phyloP scores from a whole-genome alignment of 2,888 invertebrate species.

The Tiphia femorata region DNA sequence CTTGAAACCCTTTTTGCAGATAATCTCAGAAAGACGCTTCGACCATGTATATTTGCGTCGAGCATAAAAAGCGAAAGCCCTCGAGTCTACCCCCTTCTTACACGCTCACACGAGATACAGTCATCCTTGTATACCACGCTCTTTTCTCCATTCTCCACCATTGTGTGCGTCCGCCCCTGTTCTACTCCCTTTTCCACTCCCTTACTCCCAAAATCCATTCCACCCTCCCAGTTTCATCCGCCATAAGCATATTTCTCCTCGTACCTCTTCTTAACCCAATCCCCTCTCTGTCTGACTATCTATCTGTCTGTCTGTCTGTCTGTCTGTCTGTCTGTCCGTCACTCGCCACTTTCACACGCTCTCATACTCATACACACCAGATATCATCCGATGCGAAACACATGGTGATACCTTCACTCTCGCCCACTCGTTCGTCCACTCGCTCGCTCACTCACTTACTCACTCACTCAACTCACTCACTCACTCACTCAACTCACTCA shows the following conservation, averaged over 20 bases:
- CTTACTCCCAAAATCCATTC: background rate
- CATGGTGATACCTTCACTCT: constrained; percentile 37
- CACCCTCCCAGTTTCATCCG: background rate
- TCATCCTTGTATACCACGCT: constrained; percentile 20
- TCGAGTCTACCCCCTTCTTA: constrained; percentile 35
- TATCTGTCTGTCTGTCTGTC: constrained; percentile 42
- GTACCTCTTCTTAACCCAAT: constrained; percentile 25
- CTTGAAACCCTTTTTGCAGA: constrained; percentile 52
- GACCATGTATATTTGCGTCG: constrained; percentile 43
- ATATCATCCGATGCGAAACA: constrained; percentile 22
- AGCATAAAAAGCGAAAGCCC: constrained; percentile 38
- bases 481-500: constrained; percentile 9
- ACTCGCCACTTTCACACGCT: constrained; percentile 51
- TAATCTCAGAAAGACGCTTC: constrained; percentile 52
- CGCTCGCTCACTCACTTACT: constrained; percentile 20
- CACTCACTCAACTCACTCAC: constrained; percentile 15
- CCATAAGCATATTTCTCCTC: constrained; percentile 12
- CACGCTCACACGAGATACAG: constrained; percentile 46
- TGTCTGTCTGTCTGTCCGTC: constrained; percentile 51
- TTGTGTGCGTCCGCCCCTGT: constrained; percentile 20
- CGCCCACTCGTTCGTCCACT: constrained; percentile 37
- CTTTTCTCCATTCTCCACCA: constrained; percentile 16
- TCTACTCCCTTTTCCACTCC: constrained; percentile 13
- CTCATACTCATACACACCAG: constrained; percentile 14
- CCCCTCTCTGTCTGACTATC: constrained; percentile 37